A percentile compares a stretch with the other conserved stretches of the same genome.
Evolutionary conservation across 2,888 invertebrate species (phyloP).

Genomic region (Melinopterus prodromus): DNA sequence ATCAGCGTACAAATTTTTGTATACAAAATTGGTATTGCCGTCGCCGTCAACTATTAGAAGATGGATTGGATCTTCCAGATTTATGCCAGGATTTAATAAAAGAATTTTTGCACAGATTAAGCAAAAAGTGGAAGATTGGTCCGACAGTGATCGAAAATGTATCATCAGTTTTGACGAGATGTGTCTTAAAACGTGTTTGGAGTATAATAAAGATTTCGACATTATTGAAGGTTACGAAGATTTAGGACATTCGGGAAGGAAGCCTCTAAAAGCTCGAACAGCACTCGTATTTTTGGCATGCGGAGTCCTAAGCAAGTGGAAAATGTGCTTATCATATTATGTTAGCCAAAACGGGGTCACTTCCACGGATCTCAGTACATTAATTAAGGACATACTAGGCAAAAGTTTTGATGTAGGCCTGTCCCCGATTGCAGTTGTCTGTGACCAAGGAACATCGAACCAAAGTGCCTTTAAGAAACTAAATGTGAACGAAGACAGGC

Average conservation of each 20-base stretch:
- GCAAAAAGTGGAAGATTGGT: conserved; percentile 17
- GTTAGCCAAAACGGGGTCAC: conserved; percentile 7
- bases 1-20: no score
- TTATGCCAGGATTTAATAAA: conserved; percentile 19
- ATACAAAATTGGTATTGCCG: conserved; percentile 19
- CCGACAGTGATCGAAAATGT: conserved; percentile 22
- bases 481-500: no score
- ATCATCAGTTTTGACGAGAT: conserved; percentile 32
- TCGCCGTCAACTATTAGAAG: conserved; percentile 9
- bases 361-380: no score
- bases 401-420: no score
- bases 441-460: no score
- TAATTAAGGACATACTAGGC: no score
- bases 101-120: conserved; percentile 20
- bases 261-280: conserved; percentile 15
- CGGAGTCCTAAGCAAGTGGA: conserved; percentile 30
- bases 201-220: conserved; percentile 29
- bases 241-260: conserved; percentile 32
- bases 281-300: conserved; percentile 29
- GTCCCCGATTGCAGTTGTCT: no score
- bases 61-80: conserved; percentile 19
- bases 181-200: no score
- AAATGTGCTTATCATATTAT: conserved; percentile 30
- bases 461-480: no score
- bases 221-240: conserved; percentile 37